Conservation (phyloP, 2,113 vertebrate genomes). For the Thermophis baileyi region DNA sequence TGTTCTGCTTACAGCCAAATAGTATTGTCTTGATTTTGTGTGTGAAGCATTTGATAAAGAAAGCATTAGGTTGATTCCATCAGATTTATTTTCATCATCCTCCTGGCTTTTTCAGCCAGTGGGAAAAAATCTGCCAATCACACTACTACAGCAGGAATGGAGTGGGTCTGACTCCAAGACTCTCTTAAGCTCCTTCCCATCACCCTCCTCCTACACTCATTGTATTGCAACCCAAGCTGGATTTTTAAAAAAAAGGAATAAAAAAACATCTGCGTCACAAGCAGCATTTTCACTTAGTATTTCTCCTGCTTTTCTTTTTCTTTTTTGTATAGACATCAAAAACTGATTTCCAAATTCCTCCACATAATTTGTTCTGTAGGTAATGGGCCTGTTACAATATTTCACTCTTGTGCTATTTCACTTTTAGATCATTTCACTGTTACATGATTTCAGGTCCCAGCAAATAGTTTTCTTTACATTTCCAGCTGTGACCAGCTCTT, state of each 20-base stretch:
- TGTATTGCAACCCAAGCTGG: not conserved
- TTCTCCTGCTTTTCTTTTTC: not conserved
- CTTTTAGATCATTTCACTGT: not conserved
- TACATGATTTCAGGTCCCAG: not conserved
- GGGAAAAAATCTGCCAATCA: not conserved
- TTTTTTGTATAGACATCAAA: not conserved
- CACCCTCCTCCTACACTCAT: not conserved
- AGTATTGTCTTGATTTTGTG: not conserved
- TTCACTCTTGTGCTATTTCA: not conserved
- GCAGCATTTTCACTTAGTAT: not conserved
- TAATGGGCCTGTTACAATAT: not conserved
- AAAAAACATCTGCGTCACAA: not conserved
- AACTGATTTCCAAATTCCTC: not conserved
- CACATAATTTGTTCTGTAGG: not conserved
- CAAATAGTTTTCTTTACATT: not conserved
- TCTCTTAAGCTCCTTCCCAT: not conserved
- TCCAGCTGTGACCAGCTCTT: not conserved
- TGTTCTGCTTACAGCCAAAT: not conserved
- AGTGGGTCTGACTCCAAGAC: not conserved
- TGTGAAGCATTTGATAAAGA: not conserved
- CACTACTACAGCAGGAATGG: not conserved
- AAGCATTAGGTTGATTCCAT: not conserved
- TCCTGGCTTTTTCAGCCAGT: not conserved
- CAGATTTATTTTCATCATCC: not conserved
- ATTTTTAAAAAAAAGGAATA: not conserved